phyloP scores from a whole-genome alignment of 2,113 vertebrate species.

The Stercorarius parasiticus region DNA sequence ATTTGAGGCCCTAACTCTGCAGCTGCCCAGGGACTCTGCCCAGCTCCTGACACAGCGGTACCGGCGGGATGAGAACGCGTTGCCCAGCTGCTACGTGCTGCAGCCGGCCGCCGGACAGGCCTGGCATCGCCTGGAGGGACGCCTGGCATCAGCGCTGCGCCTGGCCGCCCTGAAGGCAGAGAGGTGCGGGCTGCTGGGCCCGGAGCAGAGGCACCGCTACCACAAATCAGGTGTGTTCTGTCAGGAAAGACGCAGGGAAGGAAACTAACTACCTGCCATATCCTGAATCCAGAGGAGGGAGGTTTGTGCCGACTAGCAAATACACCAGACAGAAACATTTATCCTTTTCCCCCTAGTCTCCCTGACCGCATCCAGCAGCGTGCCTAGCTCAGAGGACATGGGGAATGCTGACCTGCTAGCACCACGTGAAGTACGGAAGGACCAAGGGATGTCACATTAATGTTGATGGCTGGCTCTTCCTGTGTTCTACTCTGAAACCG shows the following conservation, averaged over 20 bases:
- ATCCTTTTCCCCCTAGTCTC: background rate
- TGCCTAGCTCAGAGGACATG: background rate
- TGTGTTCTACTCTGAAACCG: background rate
- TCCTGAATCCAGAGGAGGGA: background rate
- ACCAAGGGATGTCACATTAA: background rate
- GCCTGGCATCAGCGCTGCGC: conserved; percentile 65
- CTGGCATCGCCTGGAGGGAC: conserved; percentile 61
- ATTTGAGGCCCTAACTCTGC: conserved; percentile 75
- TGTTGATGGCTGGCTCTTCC: background rate
- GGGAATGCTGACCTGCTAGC: background rate
- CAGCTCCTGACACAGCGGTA: conserved; percentile 75
- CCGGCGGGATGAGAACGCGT: conserved; percentile 72
- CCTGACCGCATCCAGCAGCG: background rate
- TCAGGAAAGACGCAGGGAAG: background rate
- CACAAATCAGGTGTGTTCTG: conserved; percentile 74
- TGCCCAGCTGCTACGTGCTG: conserved; percentile 78
- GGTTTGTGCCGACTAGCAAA: background rate
- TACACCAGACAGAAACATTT: background rate
- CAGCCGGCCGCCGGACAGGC: conserved; percentile 61
- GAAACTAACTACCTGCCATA: background rate
- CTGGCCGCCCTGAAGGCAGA: conserved; percentile 68
- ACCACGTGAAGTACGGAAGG: background rate
- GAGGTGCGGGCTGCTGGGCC: conserved; percentile 68
- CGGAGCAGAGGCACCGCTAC: conserved; percentile 71
- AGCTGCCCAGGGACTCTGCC: conserved; percentile 64